Evolutionary conservation across 2,797 vertebrate species (phyloP), one percentile per base, ranked within the genome.

Genomic region (Pseudocheirus occidentalis): DNA sequence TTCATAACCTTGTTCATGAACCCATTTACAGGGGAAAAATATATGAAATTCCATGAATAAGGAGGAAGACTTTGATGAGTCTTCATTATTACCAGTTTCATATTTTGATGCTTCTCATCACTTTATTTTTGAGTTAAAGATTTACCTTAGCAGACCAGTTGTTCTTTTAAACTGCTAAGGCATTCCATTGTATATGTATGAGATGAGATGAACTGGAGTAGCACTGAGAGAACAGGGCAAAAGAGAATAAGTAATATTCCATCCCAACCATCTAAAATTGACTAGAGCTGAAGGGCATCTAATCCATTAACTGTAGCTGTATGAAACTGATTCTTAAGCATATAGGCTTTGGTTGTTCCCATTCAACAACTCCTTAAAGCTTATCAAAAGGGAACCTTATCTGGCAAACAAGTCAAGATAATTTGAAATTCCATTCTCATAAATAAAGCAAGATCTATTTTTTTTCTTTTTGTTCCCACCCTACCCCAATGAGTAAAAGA

Each of bases 401-500:
- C 58, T 10, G 55, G 24, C 1, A 89, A 52, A n/a, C 16, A 95
- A 91, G 93, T 73, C 62, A 96, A 95, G 93, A 54, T 34, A 53
- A 90, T 34, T 90, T 90, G 18, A 54, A 90, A 29, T 90, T 46
- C 14, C 31, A 57, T 7, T 56, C 31, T 50, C 7, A 27, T 50
- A 91, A 89, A 31, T 24, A 54, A 92, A 34, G 14, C 62, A 46
- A 94, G 27, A 29, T 21, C 1, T 56, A 94, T 93, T 29, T 92
- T 57, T n/a, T 24, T 91, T 11, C 66, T 50, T 87, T 87, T 87
- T 87, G 40, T 50, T 87, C 40, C n/a, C 18, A 58, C 0, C 87
- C 28, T 27, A 81, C 66, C 94, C 96, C 40, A 93, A n/a, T n/a
- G 87, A 40, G 92, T 28, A 94, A 92, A 57, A 96, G 54, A 95